Evolutionary conservation across 2,888 invertebrate genomes (phyloP).

Genomic region (Cataglyphis cursor): DNA sequence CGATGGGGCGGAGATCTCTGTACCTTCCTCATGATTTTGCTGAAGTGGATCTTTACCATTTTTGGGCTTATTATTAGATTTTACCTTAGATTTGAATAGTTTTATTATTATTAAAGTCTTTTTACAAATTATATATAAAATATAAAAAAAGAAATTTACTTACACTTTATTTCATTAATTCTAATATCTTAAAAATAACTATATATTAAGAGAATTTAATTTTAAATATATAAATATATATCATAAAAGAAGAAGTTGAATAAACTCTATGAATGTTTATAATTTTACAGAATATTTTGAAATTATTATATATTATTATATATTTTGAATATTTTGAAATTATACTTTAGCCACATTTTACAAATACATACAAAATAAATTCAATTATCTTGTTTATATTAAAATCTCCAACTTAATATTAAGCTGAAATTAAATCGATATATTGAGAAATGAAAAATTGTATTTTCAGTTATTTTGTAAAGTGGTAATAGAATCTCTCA

Average conservation of each 20-base stretch:
- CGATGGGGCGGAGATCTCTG: conserved; percentile 78
- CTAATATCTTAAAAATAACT: neutral
- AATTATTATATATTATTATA: too few relatives aligned
- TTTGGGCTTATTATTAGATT: conserved; percentile 76
- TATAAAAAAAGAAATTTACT: neutral
- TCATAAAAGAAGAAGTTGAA: neutral
- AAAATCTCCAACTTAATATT: conserved; percentile 15
- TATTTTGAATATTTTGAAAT: conserved; percentile 10
- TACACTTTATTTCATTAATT: conserved; percentile 5
- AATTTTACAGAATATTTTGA: conserved; percentile 6
- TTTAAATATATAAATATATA: conserved; percentile 5
- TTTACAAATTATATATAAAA: conserved; percentile 7
- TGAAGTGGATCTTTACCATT: conserved; percentile 79
- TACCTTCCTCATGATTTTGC: conserved; percentile 75
- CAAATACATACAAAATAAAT: neutral
- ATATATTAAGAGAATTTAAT: neutral
- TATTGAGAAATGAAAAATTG: neutral
- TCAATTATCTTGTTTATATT: neutral
- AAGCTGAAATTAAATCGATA: neutral
- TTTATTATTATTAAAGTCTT: neutral
- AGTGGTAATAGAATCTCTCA: neutral
- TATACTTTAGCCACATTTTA: neutral
- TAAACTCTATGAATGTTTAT: neutral
- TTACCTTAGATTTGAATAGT: conserved; percentile 73
- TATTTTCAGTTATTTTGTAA: neutral